Evolutionary conservation across 2,888 invertebrate species (phyloP), one percentile per base, ranked within the genome.

Genomic region (Siphlonurus alternatus): DNA sequence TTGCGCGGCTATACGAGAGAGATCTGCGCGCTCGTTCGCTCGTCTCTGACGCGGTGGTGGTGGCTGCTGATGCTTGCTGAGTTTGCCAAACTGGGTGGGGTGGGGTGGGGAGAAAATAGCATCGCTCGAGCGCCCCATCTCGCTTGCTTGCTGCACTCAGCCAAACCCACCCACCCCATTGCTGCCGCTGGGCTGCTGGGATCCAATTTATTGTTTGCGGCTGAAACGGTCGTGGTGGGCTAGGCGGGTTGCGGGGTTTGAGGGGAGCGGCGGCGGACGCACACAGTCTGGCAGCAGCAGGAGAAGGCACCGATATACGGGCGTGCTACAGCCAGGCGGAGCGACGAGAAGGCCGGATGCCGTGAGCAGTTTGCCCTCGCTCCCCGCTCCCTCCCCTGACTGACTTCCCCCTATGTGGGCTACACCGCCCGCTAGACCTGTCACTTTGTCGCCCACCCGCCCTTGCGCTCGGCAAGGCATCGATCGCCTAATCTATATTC

Each of bases 391-490:
- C 22, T 23, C 38, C 62, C 53, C 53, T 18, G 2, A 1, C 38
- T 19, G 51, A 20, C 63, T 65, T 65, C 62, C 66, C 62, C 15
- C 20, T 62, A 38, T 38, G 38, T 38, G 38, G 38, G 23, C n/a
- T 61, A 54, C 24, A 23, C 20, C 56, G 51, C 15, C 65, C 61
- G n/a, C 53, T 61, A 38, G 25, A 38, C 61, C 22, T 15, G 56
- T 61, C 53, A 59, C 53, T 53, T 56, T 59, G 23, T 18, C 62
- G 62, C 38, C 38, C 15, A 15, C 38, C 38, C 38, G 38, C 38
- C 38, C 38, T 38, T 38, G 38, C 66, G 65, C 63, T 66, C 62
- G 62, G 56, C 54, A 61, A 38, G 66, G 66, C 60, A 63, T 61
- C 66, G 65, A 65, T 65, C 53, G 59, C 53, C 61, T 63, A 63